Conservation (phyloP, 2,797 vertebrate species). For the Carduelis carduelis region DNA sequence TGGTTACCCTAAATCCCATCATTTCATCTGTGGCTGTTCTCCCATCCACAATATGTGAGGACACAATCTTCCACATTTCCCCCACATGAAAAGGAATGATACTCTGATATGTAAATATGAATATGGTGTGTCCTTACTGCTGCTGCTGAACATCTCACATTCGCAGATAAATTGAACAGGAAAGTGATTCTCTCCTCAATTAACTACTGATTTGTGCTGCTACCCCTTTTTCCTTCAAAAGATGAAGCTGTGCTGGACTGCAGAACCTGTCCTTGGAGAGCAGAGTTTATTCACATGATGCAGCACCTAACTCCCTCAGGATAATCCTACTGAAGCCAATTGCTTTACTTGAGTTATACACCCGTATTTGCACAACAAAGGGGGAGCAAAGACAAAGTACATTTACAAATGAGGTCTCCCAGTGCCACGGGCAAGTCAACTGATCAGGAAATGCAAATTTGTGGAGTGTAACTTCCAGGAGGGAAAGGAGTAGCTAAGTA, state of each 20-base stretch:
- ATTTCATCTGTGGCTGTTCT: background rate
- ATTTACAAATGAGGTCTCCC: background rate
- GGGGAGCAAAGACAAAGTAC: background rate
- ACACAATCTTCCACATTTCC: background rate
- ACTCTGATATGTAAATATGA: background rate
- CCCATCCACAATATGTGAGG: background rate
- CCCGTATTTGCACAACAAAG: background rate
- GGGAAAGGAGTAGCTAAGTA: background rate
- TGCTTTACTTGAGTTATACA: background rate
- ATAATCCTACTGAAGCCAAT: background rate
- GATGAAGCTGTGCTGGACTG: background rate
- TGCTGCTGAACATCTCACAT: background rate
- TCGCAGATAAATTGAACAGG: background rate
- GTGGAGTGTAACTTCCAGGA: background rate
- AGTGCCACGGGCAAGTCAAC: background rate
- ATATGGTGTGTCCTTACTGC: background rate
- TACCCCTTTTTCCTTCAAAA: background rate
- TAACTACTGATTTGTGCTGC: background rate
- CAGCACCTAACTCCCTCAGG: background rate
- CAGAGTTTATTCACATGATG: background rate
- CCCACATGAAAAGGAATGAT: background rate
- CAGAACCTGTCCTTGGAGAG: background rate
- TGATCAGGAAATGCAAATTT: constrained; percentile 1
- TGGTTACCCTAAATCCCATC: background rate
- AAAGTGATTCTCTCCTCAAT: background rate